Percentiles rank a stretch among this genome's conserved stretches.
Evolutionary conservation across 2,888 invertebrate genomes (phyloP).

Genomic region (Ichneumoninae sp.): DNA sequence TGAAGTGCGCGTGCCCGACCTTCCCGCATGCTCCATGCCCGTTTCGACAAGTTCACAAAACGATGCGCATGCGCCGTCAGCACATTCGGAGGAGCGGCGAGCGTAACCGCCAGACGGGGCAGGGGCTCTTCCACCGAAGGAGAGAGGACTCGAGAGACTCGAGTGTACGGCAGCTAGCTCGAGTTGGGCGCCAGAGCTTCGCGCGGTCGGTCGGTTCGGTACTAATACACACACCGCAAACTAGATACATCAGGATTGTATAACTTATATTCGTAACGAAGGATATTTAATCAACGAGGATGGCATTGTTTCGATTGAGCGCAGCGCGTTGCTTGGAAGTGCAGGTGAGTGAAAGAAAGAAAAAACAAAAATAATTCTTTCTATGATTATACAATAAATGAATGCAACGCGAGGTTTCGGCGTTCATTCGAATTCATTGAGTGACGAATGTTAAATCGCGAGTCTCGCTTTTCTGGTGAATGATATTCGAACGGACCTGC

Average conservation of each 20-base stretch:
- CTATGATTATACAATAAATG: not conserved
- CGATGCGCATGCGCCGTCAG: conserved; percentile 26
- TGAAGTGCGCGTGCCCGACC: conserved; percentile 57
- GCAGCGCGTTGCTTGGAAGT: conserved; percentile 81
- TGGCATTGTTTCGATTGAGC: conserved; percentile 83
- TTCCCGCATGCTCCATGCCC: conserved; percentile 4
- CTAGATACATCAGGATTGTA: conserved; percentile 62
- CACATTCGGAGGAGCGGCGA: not conserved
- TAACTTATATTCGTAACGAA: conserved; percentile 45
- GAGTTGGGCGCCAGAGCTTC: conserved; percentile 82
- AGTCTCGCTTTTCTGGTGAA: not conserved
- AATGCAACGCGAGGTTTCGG: not conserved
- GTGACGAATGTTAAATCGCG: not conserved
- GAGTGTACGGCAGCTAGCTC: conserved; percentile 62
- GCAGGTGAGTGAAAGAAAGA: conserved; percentile 76
- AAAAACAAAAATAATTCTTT: not conserved
- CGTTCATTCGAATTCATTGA: conserved; percentile 4
- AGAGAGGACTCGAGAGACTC: conserved; percentile 60
- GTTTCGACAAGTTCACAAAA: not conserved
- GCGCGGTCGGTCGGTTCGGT: conserved; percentile 79
- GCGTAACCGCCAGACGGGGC: conserved; percentile 47
- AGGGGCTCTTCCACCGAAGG: conserved; percentile 59
- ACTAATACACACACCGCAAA: conserved; percentile 40
- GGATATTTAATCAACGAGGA: conserved; percentile 67
- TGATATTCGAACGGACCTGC: conserved; percentile 12